Evolutionary conservation across 2,888 invertebrate species (phyloP), one percentile per base, ranked within the genome.

Genomic region (Desoria tigrina): DNA sequence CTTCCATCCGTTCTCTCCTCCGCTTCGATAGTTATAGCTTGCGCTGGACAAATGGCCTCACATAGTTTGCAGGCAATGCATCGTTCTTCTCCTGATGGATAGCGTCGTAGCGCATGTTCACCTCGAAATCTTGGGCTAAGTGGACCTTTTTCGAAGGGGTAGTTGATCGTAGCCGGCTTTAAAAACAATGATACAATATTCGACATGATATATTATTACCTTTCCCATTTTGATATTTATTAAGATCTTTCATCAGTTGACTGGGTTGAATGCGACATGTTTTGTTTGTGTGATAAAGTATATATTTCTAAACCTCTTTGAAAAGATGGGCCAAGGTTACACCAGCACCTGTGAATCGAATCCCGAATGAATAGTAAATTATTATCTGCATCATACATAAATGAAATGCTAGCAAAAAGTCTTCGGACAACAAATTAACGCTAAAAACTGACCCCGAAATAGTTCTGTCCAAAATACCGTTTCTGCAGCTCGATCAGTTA

Each of bases 1-100:
- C 97, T 97, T 32, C 99, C 99, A 81, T 99, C 99, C 26, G 89
- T 88, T 70, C 99, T 86, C 78, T 95, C 92, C 80, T 99, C 98
- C 1, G 99, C 98, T 82, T 99, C 99, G 79, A 99, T 99, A 0
- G 99, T 99, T 77, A 99, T 99, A 0, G 99, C 99, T 89, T 99
- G 98, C 51, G 99, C 99, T 18, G 99, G 99, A 78, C 99, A 99
- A 79, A 99, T 95, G 16, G 99, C 99, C 82, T 99, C 99, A 79
- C 99, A 99, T 18, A 99, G 84, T 82, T 99, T 99, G 82, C 99
- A 99, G 16, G 99, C 99, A 80, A 99, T 99, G 81, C 99, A 99
- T 67, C 99, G 86, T 81, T 99, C 99, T 80, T 99, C 99, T 0
- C 99, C 99, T 2, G 95, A 95, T 0, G 98, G 97, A 81, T 95